A percentile compares a stretch with the other conserved stretches of the same genome.
phyloP scores from a whole-genome alignment of 2,113 vertebrate species.

The Ophthalmolycus amberensis region DNA sequence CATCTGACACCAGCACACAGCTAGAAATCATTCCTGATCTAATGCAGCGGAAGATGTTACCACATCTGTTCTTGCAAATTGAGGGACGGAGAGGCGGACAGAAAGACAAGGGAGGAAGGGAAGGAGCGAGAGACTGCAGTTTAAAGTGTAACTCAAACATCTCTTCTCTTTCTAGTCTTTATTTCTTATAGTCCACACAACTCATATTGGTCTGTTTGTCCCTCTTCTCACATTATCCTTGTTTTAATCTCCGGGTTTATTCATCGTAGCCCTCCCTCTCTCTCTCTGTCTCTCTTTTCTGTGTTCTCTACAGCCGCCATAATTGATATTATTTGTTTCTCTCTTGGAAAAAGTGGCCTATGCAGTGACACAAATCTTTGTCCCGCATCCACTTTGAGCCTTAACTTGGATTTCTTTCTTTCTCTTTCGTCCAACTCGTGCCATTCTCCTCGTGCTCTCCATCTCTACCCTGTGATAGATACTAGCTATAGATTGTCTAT shows the following conservation, averaged over 20 bases:
- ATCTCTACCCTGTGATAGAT: constrained; percentile 47
- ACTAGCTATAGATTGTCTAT: constrained; percentile 62
- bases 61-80: constrained; percentile 54
- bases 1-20: constrained; percentile 37
- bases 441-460: background rate
- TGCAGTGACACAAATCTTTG: background rate
- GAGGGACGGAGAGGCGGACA: constrained; percentile 9
- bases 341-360: background rate
- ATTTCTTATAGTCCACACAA: constrained; percentile 12
- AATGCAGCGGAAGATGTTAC: constrained; percentile 63
- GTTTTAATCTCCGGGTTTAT: background rate
- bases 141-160: constrained; percentile 17
- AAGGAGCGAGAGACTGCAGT: constrained; percentile 7
- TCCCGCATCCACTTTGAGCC: background rate
- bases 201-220: background rate
- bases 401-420: constrained; percentile 10
- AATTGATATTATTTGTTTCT: constrained; percentile 13
- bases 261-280: background rate
- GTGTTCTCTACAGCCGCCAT: background rate
- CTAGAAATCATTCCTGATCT: constrained; percentile 51
- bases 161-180: background rate
- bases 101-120: constrained; percentile 14
- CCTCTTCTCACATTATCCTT: background rate
- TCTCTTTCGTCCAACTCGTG: background rate
- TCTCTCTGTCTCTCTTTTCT: background rate